phyloP scores from a whole-genome alignment of 92 coral and sea anemone species.

The Epizoanthus illoricatus region DNA sequence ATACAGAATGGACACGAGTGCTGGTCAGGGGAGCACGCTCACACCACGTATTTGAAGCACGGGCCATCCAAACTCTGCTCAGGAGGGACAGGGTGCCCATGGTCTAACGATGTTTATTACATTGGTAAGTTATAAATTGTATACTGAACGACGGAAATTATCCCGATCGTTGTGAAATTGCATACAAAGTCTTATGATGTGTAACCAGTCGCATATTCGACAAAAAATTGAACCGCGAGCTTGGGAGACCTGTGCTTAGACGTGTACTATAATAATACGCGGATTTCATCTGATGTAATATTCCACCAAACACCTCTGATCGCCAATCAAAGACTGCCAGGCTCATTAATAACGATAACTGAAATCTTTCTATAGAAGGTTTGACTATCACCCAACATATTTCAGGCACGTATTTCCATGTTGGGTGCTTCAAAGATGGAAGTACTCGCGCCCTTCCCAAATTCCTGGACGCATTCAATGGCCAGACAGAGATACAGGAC shows the following conservation, averaged over 20 bases:
- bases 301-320: too few relatives aligned
- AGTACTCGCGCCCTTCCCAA: background rate
- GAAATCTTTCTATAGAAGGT: too few relatives aligned
- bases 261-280: too few relatives aligned
- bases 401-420: conserved; percentile 14
- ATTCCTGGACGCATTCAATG: background rate
- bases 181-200: too few relatives aligned
- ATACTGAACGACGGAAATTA: background rate
- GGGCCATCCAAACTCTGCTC: conserved; percentile 5
- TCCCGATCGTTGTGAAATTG: too few relatives aligned
- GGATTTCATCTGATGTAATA: too few relatives aligned
- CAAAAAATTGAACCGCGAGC: too few relatives aligned
- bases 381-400: background rate
- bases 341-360: too few relatives aligned
- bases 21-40: conserved; percentile 27
- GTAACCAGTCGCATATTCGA: too few relatives aligned
- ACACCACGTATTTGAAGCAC: conserved; percentile 22
- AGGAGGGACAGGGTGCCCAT: conserved; percentile 25
- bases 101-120: conserved; percentile 34
- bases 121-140: conserved; percentile 6
- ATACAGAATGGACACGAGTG: conserved; percentile 27
- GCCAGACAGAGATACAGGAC: background rate
- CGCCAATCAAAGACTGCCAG: too few relatives aligned
- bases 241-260: too few relatives aligned
- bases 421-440: conserved; percentile 11